phyloP scores from a whole-genome alignment of 92 coral and sea anemone genomes.

The Actinostola sp. region DNA sequence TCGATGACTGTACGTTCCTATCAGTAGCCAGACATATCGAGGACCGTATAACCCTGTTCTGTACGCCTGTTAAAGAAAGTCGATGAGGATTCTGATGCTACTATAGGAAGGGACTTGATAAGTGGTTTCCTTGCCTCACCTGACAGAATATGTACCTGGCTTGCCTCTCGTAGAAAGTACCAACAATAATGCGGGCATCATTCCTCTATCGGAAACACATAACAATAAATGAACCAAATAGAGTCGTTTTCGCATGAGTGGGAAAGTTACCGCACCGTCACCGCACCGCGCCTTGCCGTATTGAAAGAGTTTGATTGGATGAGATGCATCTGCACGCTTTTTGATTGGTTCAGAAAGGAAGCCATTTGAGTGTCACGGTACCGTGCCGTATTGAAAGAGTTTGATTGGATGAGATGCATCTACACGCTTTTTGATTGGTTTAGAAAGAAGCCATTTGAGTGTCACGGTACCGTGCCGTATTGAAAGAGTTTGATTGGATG shows the following conservation, averaged over 20 bases:
- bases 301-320: no score
- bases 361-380: no score
- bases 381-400: no score
- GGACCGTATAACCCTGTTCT: constrained; percentile 77
- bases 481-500: no score
- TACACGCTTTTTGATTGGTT: no score
- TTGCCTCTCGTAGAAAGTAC: constrained; percentile 79
- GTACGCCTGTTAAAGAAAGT: constrained; percentile 64
- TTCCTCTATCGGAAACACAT: constrained; percentile 56
- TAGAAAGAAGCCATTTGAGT: no score
- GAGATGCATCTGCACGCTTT: no score
- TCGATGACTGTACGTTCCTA: constrained; percentile 77
- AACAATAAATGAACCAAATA: neutral
- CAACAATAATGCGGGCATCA: constrained; percentile 86
- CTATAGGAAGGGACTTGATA: neutral
- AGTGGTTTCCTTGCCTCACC: constrained; percentile 36
- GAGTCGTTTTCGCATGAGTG: neutral
- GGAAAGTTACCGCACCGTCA: no score
- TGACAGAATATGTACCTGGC: constrained; percentile 84
- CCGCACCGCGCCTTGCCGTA: no score
- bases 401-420: no score
- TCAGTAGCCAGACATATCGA: constrained; percentile 84
- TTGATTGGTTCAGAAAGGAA: no score
- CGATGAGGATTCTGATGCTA: neutral
- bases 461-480: no score